Evolutionary conservation across 2,888 invertebrate genomes (phyloP), one percentile per base, ranked within the genome.

Genomic region (Digitonthophagus gazella): DNA sequence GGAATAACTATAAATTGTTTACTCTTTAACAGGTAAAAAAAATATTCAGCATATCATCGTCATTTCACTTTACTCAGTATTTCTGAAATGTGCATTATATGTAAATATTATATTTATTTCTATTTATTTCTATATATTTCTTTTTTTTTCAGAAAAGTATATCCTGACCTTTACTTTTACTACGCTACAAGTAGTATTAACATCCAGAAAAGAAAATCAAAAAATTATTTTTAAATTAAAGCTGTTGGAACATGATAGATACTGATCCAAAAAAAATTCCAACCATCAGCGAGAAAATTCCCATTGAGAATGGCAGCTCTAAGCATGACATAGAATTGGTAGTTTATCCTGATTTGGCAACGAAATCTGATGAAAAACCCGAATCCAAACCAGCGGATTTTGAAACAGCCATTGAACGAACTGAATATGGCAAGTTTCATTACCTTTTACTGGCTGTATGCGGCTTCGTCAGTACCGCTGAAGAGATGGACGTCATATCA

Each of bases 401-500:
- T 82, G 94, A 95, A 83, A 89, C 89, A 83, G 94, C 94, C 77
- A 94, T 95, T 82, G 93, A 93, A 87, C 85, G 92, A 85, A 89
- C 93, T 80, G 92, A 91, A 80, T 93, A 93, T 90, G 93, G 93
- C 79, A 90, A 92, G 84, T 96, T 96, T 85, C 96, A 96, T 84
- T 93, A 93, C 84, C 86, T 93, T 79, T 87, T 96, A 81, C 86
- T 96, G 86, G 90, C 92, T 81, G 91, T 96, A 83, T 96, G 96
- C 86, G 96, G 96, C 77, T 93, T 96, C 85, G 96, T 96, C 84
- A 93, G 93, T 86, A 94, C 94, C 76, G 94, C 95, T 83, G 96
- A 96, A 87, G 95, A 96, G 87, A 95, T 96, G 91, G 96, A 96
- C 86, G 95, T 96, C 85, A 93, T 96, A 80, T 94, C 93, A 77